Evolutionary conservation across 2,888 invertebrate species (phyloP).

Genomic region (Acanthococcus lagerstroemiae): DNA sequence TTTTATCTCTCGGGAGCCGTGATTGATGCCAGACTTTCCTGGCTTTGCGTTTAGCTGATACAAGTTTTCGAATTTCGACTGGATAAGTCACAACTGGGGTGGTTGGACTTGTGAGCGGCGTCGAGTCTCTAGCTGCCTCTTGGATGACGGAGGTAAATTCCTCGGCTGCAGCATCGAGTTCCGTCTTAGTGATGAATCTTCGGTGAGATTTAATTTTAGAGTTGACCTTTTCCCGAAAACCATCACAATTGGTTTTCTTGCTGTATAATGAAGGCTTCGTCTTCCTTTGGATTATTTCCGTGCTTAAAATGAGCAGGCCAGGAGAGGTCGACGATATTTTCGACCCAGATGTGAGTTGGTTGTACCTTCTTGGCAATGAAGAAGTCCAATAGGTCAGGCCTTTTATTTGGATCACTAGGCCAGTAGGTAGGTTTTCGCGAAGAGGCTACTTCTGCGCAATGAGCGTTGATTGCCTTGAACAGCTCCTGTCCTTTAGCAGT

Average conservation of each 20-base stretch:
- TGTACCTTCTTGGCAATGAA: neutral
- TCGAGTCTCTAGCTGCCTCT: neutral
- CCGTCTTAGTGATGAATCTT: neutral
- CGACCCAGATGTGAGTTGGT: neutral
- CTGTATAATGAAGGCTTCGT: neutral
- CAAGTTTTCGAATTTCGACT: neutral
- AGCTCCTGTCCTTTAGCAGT: neutral
- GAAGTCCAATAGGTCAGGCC: conserved; percentile 11
- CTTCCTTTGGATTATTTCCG: neutral
- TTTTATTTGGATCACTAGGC: conserved; percentile 8
- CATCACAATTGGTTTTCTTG: conserved; percentile 10
- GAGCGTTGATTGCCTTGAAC: neutral
- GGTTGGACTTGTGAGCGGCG: neutral
- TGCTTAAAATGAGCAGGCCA: conserved; percentile 15
- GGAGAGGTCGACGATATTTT: conserved; percentile 2
- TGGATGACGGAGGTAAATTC: neutral
- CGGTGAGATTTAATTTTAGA: neutral
- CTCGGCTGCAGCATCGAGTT: neutral
- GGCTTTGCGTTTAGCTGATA: neutral
- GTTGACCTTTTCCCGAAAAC: conserved; percentile 2
- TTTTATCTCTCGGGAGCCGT: too few relatives aligned
- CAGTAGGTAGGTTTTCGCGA: conserved; percentile 19
- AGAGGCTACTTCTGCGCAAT: neutral
- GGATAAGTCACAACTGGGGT: neutral
- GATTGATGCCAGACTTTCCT: conserved; percentile 9